Percentiles rank a stretch among this genome's conserved stretches.
Evolutionary conservation across 2,888 invertebrate genomes (phyloP).

Genomic region (Drosophila longiperda): DNA sequence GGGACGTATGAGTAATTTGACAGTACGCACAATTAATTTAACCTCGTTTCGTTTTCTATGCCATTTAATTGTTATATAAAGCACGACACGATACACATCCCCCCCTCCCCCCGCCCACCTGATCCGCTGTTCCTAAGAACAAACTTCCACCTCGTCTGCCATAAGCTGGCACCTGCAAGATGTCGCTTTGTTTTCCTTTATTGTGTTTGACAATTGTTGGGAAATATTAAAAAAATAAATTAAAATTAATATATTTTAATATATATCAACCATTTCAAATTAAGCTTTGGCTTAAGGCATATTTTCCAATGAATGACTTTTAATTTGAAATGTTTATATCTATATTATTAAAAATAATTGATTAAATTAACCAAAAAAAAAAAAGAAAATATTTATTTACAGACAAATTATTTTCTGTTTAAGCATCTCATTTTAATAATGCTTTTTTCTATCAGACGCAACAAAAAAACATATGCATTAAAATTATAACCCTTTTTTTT

Average conservation of each 20-base stretch:
- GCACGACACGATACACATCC: constrained; percentile 43
- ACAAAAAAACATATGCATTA: neutral
- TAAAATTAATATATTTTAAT: neutral
- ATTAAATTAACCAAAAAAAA: neutral
- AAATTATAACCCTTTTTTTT: neutral
- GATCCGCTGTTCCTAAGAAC: neutral
- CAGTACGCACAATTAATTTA: constrained; percentile 69
- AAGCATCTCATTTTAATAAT: no score
- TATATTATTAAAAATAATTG: neutral
- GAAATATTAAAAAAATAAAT: neutral
- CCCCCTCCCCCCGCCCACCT: constrained; percentile 25
- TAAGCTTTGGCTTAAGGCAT: neutral
- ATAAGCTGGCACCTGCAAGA: neutral
- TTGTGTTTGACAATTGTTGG: neutral
- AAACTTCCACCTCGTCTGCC: neutral
- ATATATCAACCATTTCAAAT: neutral
- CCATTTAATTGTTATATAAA: constrained; percentile 73
- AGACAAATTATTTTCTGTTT: neutral
- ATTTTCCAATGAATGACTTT: neutral
- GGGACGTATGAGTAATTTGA: constrained; percentile 75
- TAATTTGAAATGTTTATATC: neutral
- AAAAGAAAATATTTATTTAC: neutral
- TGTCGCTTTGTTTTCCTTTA: neutral
- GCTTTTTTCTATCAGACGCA: neutral
- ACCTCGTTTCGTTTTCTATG: constrained; percentile 24